Evolutionary conservation across 1,140 invertebrate genomes (phyloP), one percentile per base, ranked within the genome.

Genomic region (Acyrthosiphon pisum): DNA sequence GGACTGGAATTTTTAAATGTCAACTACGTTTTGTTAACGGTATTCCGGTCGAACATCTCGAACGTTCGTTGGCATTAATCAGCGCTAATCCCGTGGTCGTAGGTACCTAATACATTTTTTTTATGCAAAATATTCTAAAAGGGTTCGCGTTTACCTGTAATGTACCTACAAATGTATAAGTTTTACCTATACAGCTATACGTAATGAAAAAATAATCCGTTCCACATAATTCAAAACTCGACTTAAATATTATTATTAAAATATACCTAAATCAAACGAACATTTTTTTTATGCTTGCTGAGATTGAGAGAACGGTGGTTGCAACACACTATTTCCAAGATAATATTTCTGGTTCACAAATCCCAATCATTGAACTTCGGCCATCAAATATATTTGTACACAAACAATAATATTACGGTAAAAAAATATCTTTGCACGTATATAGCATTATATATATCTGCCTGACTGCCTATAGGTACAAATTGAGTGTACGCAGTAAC

Each of bases 231-330:
- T 76, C 7, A 18, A 76, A 76, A 18, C 60, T 76, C 30, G 14
- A 76, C 60, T 76, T n/a, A n/a, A 18, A 76, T 76, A 76, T 76
- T 76, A 76, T 18, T 76, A 76, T n/a, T 76, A 76, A 76, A 76
- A 76, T 76, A 60, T 14, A 14, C 11, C 0, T 76, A 76, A n/a
- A 76, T 76, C 14, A n/a, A 76, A 76, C 30, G 14, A n/a, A 0
- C 0, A 68, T 68, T 30, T 68, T 14, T 68, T 23, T 22, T 11
- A 30, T 30, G 9, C 9, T 68, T 4, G 50, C 50, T 6, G 20
- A 23, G 4, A 53, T 53, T 22, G 50, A 53, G 22, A 53, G 50
- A 22, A 23, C 50, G 14, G 2, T 50, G 18, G 50, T 3, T 23
- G 50, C 22, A 53, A 53, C 22, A 53, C 22, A 53, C 20, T 46